Conservation (phyloP, 2,113 vertebrate species). For the Scomber colias region DNA sequence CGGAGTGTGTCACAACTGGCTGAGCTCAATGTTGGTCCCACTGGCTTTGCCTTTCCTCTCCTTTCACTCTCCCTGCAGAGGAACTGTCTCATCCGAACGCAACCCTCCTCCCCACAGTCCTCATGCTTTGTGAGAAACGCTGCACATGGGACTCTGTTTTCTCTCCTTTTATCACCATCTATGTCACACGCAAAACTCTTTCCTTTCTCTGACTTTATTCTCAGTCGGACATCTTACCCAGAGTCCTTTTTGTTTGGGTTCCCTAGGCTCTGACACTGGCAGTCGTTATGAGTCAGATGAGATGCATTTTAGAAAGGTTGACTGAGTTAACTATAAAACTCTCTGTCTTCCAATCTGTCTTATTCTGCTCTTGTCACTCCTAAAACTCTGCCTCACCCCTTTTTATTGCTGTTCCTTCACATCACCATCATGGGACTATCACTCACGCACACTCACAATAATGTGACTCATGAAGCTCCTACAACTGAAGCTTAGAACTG, state of each 20-base stretch:
- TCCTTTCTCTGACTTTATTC: slow-evolving; percentile 22
- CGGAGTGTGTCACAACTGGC: slow-evolving; percentile 47
- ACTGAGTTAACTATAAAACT: slow-evolving; percentile 34
- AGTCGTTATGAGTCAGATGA: slow-evolving; percentile 47
- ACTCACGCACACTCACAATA: not conserved
- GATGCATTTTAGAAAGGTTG: slow-evolving; percentile 42
- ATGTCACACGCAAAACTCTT: not conserved
- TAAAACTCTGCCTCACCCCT: slow-evolving; percentile 25
- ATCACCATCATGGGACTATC: not conserved
- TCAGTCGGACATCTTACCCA: slow-evolving; percentile 9
- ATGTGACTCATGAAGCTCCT: not conserved
- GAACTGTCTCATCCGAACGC: slow-evolving; percentile 24
- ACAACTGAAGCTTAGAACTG: not conserved
- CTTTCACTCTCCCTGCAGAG: slow-evolving; percentile 1
- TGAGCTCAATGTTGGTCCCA: slow-evolving; percentile 39
- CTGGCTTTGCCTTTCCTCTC: slow-evolving; percentile 7
- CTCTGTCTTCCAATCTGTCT: slow-evolving; percentile 19
- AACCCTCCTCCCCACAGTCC: not conserved
- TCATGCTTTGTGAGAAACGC: slow-evolving; percentile 20
- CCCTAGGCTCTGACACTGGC: slow-evolving; percentile 21
- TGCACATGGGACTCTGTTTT: slow-evolving; percentile 12
- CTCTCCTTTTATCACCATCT: not conserved
- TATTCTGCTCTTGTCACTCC: not conserved
- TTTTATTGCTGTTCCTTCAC: slow-evolving; percentile 15
- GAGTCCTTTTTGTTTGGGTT: slow-evolving; percentile 31